Evolutionary conservation across 2,888 invertebrate genomes (phyloP).

Genomic region (Patella caerulea): DNA sequence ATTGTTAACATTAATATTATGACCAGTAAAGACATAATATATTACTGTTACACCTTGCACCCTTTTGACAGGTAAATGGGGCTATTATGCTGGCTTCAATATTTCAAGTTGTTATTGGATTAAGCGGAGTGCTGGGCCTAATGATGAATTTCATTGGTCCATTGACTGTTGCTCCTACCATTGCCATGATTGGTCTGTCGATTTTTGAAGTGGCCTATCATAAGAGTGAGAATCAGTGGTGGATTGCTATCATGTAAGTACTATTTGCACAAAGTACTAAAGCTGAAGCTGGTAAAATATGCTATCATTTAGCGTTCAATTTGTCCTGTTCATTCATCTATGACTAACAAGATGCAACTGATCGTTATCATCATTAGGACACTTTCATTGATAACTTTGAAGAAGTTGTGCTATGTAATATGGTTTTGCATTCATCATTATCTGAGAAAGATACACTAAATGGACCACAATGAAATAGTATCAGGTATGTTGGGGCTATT

Average conservation of each 20-base stretch:
- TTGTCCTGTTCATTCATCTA: too few species aligned
- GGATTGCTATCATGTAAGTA: constrained; percentile 84
- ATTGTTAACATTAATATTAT: not conserved
- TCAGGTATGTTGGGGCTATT: not conserved
- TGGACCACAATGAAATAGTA: too few species aligned
- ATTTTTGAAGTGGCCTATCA: constrained; percentile 85
- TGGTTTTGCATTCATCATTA: too few species aligned
- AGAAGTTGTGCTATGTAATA: too few species aligned
- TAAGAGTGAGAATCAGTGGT: constrained; percentile 87
- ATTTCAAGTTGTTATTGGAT: constrained; percentile 82
- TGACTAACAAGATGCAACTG: too few species aligned
- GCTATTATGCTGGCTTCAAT: constrained; percentile 85
- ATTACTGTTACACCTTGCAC: not conserved
- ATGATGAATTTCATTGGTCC: constrained; percentile 85
- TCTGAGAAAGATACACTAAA: too few species aligned
- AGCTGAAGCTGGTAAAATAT: too few species aligned
- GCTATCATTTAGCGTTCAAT: too few species aligned
- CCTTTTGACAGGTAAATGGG: constrained; percentile 77
- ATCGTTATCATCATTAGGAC: too few species aligned
- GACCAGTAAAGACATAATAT: too few species aligned
- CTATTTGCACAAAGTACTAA: not conserved
- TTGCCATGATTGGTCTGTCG: constrained; percentile 85
- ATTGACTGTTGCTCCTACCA: constrained; percentile 86
- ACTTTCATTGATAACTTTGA: too few species aligned
- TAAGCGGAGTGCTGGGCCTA: constrained; percentile 81